Base-by-base conservation (phyloP, 2,113 vertebrate genomes). In the Corydoras maculifer region DNA sequence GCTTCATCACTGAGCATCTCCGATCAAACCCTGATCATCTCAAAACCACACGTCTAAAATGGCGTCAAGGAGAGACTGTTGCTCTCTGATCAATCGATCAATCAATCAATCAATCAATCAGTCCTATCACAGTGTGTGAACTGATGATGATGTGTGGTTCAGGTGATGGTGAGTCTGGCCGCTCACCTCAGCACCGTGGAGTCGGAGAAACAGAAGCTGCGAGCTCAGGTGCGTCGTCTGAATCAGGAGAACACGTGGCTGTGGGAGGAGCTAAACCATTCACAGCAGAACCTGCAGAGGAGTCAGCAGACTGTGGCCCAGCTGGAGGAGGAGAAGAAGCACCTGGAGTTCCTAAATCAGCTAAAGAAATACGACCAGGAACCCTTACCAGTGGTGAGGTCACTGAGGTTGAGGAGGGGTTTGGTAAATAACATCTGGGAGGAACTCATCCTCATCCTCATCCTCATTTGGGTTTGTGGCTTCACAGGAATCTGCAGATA, bases 231-330 rank as follows among this genome's bases (percentile, higher is more conserved):
- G 48, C 88, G 97, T 50, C 90, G 96, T 7, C 87, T 99, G 14
- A 96, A 93, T 81, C 96, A 98, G 87, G 97, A 99, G 78, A 99
- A 99, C 85, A 93, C 96, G 87, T 98, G 96, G 97, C 90, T 98
- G 77, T 86, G 95, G 0, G 96, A 98, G 0, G 95, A 99, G 81
- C 88, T 99, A 72, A 94, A 93, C 3, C 95, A 93, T 79, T 95
- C 95, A 15, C 96, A 99, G 89, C 94, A 98, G 85, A 94, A 98
- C 81, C 90, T 99, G 43, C 95, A 97, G 85, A 94, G 88, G 73
- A 98, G 94, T 2, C 95, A 99, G 11, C 96, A 98, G 83, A 94
- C 84, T 0, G 94, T 99, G 80, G 95, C 93, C n/a, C 97, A 99
- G 82, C 90, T 99, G 29, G 95, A 98, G 84, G 97, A 98, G 82